Conservation (phyloP, 2,797 vertebrate genomes). For the Chiroxiphia lanceolata region DNA sequence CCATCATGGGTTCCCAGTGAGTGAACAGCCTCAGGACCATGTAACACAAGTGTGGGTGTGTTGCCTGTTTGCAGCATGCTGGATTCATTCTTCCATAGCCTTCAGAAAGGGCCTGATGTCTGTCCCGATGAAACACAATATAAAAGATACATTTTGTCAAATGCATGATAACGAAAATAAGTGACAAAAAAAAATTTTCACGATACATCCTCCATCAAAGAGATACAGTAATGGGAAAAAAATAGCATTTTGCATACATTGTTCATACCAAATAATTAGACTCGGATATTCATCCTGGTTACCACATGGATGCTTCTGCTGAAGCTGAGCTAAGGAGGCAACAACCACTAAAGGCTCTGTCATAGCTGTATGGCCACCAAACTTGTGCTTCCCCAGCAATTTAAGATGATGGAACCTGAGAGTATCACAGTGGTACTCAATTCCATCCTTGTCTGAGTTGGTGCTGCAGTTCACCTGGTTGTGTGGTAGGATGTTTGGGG, state of each 20-base stretch:
- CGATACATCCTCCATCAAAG: background rate
- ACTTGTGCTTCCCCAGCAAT: background rate
- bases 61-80: background rate
- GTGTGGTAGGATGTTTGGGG: background rate
- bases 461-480: background rate
- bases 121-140: background rate
- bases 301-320: background rate
- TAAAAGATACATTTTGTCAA: background rate
- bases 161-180: background rate
- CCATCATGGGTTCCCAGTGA: background rate
- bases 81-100: background rate
- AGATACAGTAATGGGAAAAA: background rate
- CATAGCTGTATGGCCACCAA: background rate
- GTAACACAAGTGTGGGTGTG: background rate
- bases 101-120: background rate
- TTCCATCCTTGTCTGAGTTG: background rate
- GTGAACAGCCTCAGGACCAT: background rate
- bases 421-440: background rate
- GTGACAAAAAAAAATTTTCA: background rate
- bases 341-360: background rate
- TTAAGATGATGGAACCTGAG: background rate
- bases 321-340: background rate
- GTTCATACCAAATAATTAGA: background rate
- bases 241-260: background rate
- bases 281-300: background rate